Conservation (phyloP, 2,888 invertebrate species). For the Phalangium opilio region DNA sequence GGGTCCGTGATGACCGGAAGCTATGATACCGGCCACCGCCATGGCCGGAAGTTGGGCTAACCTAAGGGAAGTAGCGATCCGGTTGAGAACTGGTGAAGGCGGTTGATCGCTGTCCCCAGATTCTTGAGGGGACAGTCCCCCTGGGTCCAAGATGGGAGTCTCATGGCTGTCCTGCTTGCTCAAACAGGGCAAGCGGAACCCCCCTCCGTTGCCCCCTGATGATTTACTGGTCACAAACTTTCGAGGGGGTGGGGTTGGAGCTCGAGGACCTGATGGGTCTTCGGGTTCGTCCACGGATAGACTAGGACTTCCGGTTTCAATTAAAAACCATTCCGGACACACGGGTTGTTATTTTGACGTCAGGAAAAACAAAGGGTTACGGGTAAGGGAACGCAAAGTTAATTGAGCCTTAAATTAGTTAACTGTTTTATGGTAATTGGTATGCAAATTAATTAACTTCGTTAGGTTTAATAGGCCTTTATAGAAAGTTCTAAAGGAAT, state of each 20-base stretch:
- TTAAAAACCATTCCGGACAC: no score
- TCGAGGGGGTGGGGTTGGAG: conserved; percentile 27
- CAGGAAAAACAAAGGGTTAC: no score
- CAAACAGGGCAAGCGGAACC: conserved; percentile 32
- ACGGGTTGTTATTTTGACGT: no score
- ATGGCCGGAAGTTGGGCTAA: conserved; percentile 55
- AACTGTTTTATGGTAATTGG: no score
- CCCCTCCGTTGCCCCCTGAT: conserved; percentile 17
- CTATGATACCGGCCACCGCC: conserved; percentile 45
- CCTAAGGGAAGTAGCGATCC: conserved; percentile 50
- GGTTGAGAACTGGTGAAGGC: conserved; percentile 11
- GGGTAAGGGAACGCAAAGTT: no score
- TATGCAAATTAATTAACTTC: no score
- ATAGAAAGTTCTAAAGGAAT: no score
- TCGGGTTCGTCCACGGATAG: conserved; percentile 22
- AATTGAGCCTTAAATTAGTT: no score
- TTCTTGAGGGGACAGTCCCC: background rate
- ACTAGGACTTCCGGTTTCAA: conserved; percentile 7
- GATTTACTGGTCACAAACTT: conserved; percentile 24
- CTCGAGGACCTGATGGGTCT: conserved; percentile 41
- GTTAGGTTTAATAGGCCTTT: no score
- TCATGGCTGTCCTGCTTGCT: conserved; percentile 33
- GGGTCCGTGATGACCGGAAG: conserved; percentile 30
- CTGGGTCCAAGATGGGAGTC: conserved; percentile 32
- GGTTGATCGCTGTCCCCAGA: background rate